Conservation (phyloP, 2,888 invertebrate species). For the Trachelus tabidus region DNA sequence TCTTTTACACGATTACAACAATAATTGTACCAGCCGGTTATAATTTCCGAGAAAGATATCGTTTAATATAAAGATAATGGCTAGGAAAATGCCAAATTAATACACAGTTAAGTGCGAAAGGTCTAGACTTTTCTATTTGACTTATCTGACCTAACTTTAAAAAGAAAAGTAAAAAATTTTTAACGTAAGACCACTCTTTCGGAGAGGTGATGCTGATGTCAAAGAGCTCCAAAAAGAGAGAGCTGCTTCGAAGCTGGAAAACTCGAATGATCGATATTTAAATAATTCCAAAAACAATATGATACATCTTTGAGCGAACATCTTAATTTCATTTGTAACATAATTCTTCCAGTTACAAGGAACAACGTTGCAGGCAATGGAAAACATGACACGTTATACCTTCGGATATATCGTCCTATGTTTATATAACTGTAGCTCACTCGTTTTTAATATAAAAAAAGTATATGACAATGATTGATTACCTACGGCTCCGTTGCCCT, state of each 20-base stretch:
- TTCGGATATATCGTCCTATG: not conserved
- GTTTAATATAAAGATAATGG: not conserved
- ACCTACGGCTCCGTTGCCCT: conserved; percentile 14
- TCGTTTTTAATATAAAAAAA: not conserved
- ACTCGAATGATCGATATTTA: not conserved
- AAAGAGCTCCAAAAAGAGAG: too few species aligned
- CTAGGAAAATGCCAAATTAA: not conserved
- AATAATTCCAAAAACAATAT: not conserved
- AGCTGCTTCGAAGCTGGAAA: not conserved
- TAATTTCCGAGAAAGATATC: not conserved
- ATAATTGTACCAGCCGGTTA: not conserved
- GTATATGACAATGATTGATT: not conserved
- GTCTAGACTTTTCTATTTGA: not conserved
- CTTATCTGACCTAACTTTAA: too few species aligned
- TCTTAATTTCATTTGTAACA: not conserved
- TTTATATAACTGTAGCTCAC: not conserved
- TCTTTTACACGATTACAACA: not conserved
- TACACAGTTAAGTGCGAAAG: not conserved
- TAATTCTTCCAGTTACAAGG: not conserved
- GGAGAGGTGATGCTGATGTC: too few species aligned
- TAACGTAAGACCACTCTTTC: too few species aligned
- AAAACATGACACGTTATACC: not conserved
- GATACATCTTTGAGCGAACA: not conserved
- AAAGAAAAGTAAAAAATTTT: too few species aligned
- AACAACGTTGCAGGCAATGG: too few species aligned